Percentiles rank a stretch among this genome's conserved stretches.
phyloP scores from a whole-genome alignment of 2,113 vertebrate genomes.

The Calyptommatus sinebrachiatus region DNA sequence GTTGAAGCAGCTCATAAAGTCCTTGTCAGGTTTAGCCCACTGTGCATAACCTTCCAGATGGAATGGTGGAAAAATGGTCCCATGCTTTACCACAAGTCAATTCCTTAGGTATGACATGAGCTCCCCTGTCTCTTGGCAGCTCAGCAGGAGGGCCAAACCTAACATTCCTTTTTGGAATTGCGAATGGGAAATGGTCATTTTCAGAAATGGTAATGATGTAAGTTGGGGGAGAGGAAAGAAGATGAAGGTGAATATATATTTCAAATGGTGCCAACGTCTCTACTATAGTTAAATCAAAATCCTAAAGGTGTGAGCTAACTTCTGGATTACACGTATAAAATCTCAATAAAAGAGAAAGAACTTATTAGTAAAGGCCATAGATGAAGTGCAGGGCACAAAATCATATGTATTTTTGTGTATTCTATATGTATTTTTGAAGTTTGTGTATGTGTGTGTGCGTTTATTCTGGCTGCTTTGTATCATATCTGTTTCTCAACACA shows the following conservation, averaged over 20 bases:
- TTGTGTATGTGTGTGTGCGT: too few relatives aligned
- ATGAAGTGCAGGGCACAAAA: too few relatives aligned
- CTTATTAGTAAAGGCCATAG: too few relatives aligned
- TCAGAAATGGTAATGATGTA: not conserved
- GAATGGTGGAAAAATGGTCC: conserved; percentile 37
- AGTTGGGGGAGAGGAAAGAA: not conserved
- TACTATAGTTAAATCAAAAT: not conserved
- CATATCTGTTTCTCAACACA: too few relatives aligned
- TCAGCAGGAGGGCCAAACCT: not conserved
- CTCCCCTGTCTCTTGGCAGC: conserved; percentile 14
- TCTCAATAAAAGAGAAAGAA: not conserved
- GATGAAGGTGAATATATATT: not conserved
- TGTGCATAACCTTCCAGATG: conserved; percentile 13
- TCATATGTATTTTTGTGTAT: too few relatives aligned
- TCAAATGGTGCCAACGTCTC: not conserved
- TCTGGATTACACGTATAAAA: not conserved
- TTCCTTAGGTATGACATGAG: conserved; percentile 23
- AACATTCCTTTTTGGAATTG: not conserved
- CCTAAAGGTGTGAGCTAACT: not conserved
- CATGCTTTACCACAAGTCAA: not conserved
- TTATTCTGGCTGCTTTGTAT: too few relatives aligned
- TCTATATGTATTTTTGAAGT: too few relatives aligned
- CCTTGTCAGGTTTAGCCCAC: conserved; percentile 5
- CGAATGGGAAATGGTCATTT: not conserved
- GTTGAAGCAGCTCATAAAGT: conserved; percentile 40